phyloP scores from a whole-genome alignment of 2,888 invertebrate genomes.

The Chrysolina americana region DNA sequence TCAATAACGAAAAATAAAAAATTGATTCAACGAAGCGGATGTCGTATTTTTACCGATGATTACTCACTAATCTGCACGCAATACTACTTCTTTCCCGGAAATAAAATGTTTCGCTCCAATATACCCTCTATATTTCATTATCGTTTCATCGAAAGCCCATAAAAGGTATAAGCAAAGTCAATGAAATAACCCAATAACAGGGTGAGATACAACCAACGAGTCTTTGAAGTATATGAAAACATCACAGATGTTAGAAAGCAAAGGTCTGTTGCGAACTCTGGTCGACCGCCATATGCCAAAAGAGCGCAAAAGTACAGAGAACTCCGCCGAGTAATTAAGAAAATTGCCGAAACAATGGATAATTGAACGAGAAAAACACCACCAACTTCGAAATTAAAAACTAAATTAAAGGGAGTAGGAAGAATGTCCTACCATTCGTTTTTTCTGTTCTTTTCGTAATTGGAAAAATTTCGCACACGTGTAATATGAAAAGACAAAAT shows the following conservation, averaged over 20 bases:
- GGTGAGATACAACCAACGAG: constrained; percentile 26
- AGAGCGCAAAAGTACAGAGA: constrained; percentile 48
- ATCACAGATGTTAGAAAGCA: constrained; percentile 48
- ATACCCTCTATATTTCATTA: background rate
- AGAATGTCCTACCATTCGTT: constrained; percentile 30
- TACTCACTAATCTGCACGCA: no score
- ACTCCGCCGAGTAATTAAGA: constrained; percentile 60
- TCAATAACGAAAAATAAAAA: no score
- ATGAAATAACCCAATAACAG: constrained; percentile 32
- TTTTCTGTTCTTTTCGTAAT: constrained; percentile 22
- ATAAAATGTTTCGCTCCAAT: constrained; percentile 2
- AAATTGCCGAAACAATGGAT: constrained; percentile 62
- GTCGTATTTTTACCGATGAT: no score
- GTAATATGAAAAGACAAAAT: constrained; percentile 14
- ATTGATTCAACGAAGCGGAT: no score
- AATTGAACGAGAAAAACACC: constrained; percentile 58
- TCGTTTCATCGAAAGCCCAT: constrained; percentile 18
- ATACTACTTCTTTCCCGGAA: no score
- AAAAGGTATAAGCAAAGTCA: constrained; percentile 24
- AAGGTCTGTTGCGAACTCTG: constrained; percentile 41
- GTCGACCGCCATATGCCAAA: constrained; percentile 8
- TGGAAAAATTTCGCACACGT: constrained; percentile 18
- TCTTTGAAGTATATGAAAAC: constrained; percentile 33
- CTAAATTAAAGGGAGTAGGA: constrained; percentile 56
- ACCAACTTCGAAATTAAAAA: constrained; percentile 58